Evolutionary conservation across 1,140 invertebrate genomes (phyloP), one percentile per base, ranked within the genome.

Genomic region (Elymnias hypermnestra): DNA sequence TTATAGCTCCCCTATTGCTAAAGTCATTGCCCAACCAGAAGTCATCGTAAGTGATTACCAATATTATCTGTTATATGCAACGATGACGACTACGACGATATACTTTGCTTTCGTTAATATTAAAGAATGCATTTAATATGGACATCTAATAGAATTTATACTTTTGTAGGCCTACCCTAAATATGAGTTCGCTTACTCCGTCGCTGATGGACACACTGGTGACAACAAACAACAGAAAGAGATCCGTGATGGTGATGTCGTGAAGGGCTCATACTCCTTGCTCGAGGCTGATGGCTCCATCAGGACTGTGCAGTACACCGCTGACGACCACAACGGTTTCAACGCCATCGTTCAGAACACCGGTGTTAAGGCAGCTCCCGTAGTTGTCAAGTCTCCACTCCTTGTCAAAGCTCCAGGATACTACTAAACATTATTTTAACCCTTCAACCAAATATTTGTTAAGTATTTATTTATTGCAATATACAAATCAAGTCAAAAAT

Each of bases 201-300:
- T 88, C 2, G 76, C 86, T 46, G 46, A 49, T 17, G 31, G 46
- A 5, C 46, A 41, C 46, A 35, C 46, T 17, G 46, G 46, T 18
- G 87, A 88, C 70, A 64, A 82, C 58, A 88, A 88, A 64, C 77
- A 73, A 54, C 88, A 89, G 54, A 78, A 86, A 54, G 87, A 89
- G 62, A 44, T 57, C 37, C 76, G 87, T 41, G 86, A 88, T 53
- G 87, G 88, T 26, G 87, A 87, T 48, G 72, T 71, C n/a, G 84
- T 89, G 28, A 77, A 88, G 51, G 88, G 88, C 54, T 58, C 72
- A 38, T 91, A 90, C 78, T 86, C 85, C 6, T 53, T 88, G 35
- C 62, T 86, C 28, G 86, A 88, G 54, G 78, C 88, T n/a, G 88
- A 89, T 48, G 88, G 88, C 38, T 89, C 88, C 38, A 68, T 88